A percentile compares a stretch with the other conserved stretches of the same genome.
Evolutionary conservation across 1,140 invertebrate species (phyloP).

Genomic region (Sitobion miscanthi): DNA sequence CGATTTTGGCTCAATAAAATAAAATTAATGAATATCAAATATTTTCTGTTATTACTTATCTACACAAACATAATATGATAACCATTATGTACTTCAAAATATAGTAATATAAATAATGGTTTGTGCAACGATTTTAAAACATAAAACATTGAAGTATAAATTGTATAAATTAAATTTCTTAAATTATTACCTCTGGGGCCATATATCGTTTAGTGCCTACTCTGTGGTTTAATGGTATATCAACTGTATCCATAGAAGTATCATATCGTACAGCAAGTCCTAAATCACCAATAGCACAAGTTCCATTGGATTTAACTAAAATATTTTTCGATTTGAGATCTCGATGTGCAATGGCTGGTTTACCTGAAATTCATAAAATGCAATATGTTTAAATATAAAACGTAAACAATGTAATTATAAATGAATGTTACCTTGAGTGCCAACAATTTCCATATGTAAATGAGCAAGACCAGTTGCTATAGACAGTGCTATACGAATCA

Average conservation of each 20-base stretch:
- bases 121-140: no score
- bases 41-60: no score
- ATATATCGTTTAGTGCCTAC: conserved; percentile 96
- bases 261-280: conserved; percentile 87
- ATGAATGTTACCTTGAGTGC: conserved; percentile 71
- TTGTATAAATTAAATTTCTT: background rate
- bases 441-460: conserved; percentile 93
- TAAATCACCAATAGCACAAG: conserved; percentile 95
- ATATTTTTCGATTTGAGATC: conserved; percentile 98
- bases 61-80: no score
- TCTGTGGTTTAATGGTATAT: conserved; percentile 75
- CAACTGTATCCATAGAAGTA: conserved; percentile 71
- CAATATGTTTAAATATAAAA: background rate
- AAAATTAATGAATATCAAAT: no score
- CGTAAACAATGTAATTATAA: background rate
- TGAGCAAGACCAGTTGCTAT: conserved; percentile 89
- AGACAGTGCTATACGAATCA: conserved; percentile 83
- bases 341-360: conserved; percentile 91
- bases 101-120: no score
- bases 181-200: conserved; percentile 84
- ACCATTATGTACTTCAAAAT: no score
- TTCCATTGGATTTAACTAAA: conserved; percentile 85
- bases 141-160: conserved; percentile 32
- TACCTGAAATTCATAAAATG: conserved; percentile 67
- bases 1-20: no score